Evolutionary conservation across 2,797 vertebrate species (phyloP).

Genomic region (Heliangelus exortis): DNA sequence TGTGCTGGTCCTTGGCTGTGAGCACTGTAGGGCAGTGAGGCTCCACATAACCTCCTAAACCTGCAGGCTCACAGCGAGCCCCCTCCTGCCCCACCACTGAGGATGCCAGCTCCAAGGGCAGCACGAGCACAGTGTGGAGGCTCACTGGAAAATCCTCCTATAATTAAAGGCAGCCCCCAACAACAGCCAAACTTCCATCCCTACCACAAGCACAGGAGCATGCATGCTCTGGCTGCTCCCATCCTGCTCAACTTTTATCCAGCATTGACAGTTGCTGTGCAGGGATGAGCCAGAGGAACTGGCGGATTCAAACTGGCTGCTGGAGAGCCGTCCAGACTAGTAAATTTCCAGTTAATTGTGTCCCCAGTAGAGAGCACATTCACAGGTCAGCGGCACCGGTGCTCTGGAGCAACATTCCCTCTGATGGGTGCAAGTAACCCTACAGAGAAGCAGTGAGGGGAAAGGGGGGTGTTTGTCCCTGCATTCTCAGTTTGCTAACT

Average conservation of each 20-base stretch:
- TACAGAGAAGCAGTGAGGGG: neutral
- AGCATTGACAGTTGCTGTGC: rapidly evolving
- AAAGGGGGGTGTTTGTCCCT: neutral
- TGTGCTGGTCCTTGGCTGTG: rapidly evolving
- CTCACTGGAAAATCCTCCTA: neutral
- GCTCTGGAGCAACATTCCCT: neutral
- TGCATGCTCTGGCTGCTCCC: rapidly evolving
- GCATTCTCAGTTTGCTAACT: neutral
- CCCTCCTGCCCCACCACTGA: neutral
- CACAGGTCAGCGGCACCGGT: neutral
- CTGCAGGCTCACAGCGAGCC: neutral
- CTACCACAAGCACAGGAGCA: neutral
- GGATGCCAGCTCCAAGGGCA: neutral
- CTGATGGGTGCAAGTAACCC: neutral
- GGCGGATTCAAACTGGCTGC: neutral
- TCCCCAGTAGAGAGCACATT: neutral
- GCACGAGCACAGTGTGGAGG: neutral
- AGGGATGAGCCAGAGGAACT: neutral
- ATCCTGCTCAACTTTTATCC: neutral
- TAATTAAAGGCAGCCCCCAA: neutral
- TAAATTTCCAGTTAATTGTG: conserved; percentile 31
- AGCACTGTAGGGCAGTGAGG: neutral
- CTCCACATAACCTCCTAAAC: neutral
- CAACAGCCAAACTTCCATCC: rapidly evolving
- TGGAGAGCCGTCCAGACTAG: neutral